Conservation (phyloP, 2,888 invertebrate genomes). For the Mythimna vitellina region DNA sequence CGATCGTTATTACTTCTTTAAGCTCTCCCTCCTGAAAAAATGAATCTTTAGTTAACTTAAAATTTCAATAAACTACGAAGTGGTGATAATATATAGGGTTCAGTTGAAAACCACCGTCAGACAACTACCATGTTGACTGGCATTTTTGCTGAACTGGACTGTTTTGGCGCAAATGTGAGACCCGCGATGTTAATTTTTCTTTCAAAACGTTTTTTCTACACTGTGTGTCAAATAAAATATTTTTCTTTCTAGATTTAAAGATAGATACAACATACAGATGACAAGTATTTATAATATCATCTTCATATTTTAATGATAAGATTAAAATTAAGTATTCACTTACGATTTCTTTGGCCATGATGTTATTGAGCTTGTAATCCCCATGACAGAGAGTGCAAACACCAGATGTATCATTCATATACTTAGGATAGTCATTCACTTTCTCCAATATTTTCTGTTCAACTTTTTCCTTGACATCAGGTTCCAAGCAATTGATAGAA, state of each 20-base stretch:
- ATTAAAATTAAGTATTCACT: slow-evolving; percentile 44
- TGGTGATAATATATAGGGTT: not conserved
- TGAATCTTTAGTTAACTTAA: not conserved
- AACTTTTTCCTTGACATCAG: slow-evolving; percentile 37
- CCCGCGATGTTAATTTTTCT: no score
- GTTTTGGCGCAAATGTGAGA: no score
- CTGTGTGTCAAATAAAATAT: no score
- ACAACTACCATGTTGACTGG: no score
- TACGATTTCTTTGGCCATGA: slow-evolving; percentile 69
- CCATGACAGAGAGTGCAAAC: slow-evolving; percentile 66
- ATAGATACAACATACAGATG: not conserved
- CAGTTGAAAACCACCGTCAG: no score
- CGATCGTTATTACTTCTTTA: slow-evolving; percentile 71
- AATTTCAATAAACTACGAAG: not conserved
- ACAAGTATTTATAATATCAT: not conserved
- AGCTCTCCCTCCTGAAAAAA: slow-evolving; percentile 72
- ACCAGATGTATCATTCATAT: slow-evolving; percentile 51
- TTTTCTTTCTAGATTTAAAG: not conserved
- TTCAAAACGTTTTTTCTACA: no score
- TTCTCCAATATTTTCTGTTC: slow-evolving; percentile 42
- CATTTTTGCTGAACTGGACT: no score
- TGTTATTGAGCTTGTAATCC: slow-evolving; percentile 66
- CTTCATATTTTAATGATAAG: not conserved
- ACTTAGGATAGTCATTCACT: slow-evolving; percentile 53
- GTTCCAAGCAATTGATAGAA: slow-evolving; percentile 55